phyloP scores from a whole-genome alignment of 2,797 vertebrate genomes.

The Tolypeutes matacus region DNA sequence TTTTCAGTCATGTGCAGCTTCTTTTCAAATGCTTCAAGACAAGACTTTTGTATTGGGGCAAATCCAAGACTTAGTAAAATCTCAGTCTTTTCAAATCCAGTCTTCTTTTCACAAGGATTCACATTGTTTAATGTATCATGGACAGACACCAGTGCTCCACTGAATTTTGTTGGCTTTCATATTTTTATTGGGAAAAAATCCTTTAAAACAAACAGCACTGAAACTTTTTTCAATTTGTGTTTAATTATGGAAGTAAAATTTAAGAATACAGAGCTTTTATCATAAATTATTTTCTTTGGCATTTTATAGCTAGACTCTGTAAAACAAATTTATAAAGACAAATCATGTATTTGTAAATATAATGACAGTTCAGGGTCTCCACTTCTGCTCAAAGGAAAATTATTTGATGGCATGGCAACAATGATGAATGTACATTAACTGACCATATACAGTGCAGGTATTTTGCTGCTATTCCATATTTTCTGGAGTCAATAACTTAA shows the following conservation, averaged over 20 bases:
- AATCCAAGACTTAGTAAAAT: constrained; percentile 63
- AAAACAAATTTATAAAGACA: constrained; percentile 31
- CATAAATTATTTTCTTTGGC: constrained; percentile 1
- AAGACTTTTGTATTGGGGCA: constrained; percentile 23
- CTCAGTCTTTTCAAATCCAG: constrained; percentile 13
- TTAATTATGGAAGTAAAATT: constrained; percentile 51
- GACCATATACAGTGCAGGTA: background rate
- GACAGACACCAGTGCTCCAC: background rate
- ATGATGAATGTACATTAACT: background rate
- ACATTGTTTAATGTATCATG: constrained; percentile 44
- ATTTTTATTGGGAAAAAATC: constrained; percentile 37
- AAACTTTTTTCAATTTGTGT: constrained; percentile 44
- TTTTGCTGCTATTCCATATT: background rate
- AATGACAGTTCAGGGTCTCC: background rate
- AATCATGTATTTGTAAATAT: background rate
- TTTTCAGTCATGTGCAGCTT: constrained; percentile 59
- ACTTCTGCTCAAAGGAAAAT: constrained; percentile 49
- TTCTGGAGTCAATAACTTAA: constrained; percentile 17
- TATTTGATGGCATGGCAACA: background rate
- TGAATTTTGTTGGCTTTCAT: constrained; percentile 53
- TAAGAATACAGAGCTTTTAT: constrained; percentile 24
- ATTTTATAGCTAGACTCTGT: constrained; percentile 10
- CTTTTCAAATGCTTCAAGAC: constrained; percentile 54
- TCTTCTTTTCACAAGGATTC: constrained; percentile 45
- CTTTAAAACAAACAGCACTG: background rate